Base-by-base conservation (phyloP, 1,140 invertebrate genomes). In the Caligus rogercresseyi region DNA sequence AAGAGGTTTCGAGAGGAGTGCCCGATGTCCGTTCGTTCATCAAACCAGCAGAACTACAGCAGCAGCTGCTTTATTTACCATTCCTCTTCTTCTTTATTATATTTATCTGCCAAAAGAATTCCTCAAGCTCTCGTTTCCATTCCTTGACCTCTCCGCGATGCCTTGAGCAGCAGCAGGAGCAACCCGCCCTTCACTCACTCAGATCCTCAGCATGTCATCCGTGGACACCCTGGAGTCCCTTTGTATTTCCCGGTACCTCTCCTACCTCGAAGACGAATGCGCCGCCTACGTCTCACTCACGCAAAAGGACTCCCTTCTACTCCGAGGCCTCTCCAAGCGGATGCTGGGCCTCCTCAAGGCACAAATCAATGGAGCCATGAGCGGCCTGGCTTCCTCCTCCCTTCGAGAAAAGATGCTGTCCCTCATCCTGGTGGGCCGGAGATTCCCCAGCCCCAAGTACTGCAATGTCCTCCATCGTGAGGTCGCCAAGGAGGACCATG, bases 321-420 rank as follows among this genome's bases (percentile, higher is more conserved):
- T 63, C 18, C 21, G 31, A 25, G 43, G 43, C 11, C 24, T 55
- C 15, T n/a, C 61, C 19, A 3, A 2, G 2, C n/a, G 19, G n/a
- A 63, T 63, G 52, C 14, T 63, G 61, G 15, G 25, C 16, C 18
- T 56, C 3, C 25, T 63, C 23, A 63, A 63, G 24, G 19, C 21
- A 1, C 51, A 63, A 14, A 54, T 63, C n/a, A 4, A 57, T 1
- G 15, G 16, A 18, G 21, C 16, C 1, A 13, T 55, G 18, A 54
- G n/a, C 23, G 61, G 61, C 1, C 19, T 63, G 4, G 54, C 52
- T 1, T 58, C 51, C 24, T 57, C 61, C 13, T 15, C 13, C n/a
- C 7, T 63, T 14, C 15, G 61, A 14, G 43, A 63, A 26, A 55
- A 54, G 18, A 63, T 63, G 61, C 15, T 63, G 15, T 15, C 18